Conservation (phyloP, 1,140 invertebrate species). For the Bombus impatiens region DNA sequence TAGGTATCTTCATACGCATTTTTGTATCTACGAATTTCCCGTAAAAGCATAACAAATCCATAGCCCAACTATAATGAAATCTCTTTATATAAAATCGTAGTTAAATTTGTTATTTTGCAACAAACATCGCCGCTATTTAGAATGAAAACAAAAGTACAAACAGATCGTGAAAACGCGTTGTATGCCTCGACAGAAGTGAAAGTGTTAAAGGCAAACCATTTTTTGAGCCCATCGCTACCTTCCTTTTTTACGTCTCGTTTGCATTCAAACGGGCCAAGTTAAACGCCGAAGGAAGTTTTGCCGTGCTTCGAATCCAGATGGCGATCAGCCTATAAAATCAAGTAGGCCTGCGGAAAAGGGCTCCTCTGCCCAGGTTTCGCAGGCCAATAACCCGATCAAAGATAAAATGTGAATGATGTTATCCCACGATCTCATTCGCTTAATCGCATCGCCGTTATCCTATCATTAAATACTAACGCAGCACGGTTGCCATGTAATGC, state of each 20-base stretch:
- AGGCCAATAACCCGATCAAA: slow-evolving; percentile 14
- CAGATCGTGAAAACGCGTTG: too few species aligned
- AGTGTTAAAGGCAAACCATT: background rate
- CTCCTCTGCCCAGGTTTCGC: background rate
- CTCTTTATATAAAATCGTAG: too few species aligned
- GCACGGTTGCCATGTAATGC: background rate
- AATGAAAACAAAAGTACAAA: too few species aligned
- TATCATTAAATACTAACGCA: slow-evolving; percentile 36
- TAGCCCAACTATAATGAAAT: too few species aligned
- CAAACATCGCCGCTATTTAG: too few species aligned
- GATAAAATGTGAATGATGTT: slow-evolving; percentile 52
- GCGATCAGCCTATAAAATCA: slow-evolving; percentile 21
- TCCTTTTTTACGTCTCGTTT: too few species aligned
- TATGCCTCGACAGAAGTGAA: background rate
- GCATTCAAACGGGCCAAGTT: background rate
- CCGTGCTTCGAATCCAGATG: background rate
- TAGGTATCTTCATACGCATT: too few species aligned
- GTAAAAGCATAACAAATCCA: too few species aligned
- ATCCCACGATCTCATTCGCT: slow-evolving; percentile 42
- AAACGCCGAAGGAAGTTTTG: background rate
- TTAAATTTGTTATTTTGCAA: too few species aligned
- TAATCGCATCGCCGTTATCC: slow-evolving; percentile 54
- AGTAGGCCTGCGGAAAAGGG: background rate
- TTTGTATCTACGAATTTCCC: too few species aligned
- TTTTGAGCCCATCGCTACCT: background rate